Base-by-base conservation (phyloP, 2,888 invertebrate genomes). In the Neoascia interrupta region DNA sequence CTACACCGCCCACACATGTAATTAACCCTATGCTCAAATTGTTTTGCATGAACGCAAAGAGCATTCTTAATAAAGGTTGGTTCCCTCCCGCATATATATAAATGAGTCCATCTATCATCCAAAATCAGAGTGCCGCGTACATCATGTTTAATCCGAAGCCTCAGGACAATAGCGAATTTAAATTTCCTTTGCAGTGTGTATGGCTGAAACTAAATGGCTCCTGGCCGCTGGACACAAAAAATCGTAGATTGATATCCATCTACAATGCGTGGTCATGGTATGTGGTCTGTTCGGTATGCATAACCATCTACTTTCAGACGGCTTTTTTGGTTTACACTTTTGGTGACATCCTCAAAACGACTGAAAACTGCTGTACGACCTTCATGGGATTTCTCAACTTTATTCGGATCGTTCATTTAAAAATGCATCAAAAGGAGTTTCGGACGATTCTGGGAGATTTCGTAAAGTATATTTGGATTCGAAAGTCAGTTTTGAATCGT, bases 281-380 rank as follows among this genome's bases (percentile, higher is more conserved):
- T 76, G 83, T 88, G 0, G 84, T 88, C 6, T 61, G 75, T 2
- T 84, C 86, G 41, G 87, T 88, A 5, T 84, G 84, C 41, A 83
- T 87, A 49, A 88, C 88, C 1, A 85, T 88, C 13, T 83, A 76
- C 18, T 88, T 85, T 81, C 87, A 88, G 81, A 83, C 85, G 0
- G 82, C 83, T 1, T 88, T 86, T 83, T 75, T 88, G 53, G 21
- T 86, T 1, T 81, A 82, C 21, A 84, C 85, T 11, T 83, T 88
- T 6, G 84, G 84, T 2, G 86, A 88, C 81, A 87, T 88, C 8
- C 82, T 87, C 8, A 86, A 86, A 76, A 85, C 85, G 0, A 88
- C 89, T 1, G 88, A 88, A 70, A 88, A 87, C 72, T 87, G 88
- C 45, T 88, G 88, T 64, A 87, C 88, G 1, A 88, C 89, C 3